These are phyloP conservation scores for Alexandromys fortis DNA, from an alignment of 2,113 vertebrate genomes.

Conservation along the genomic window DNA sequence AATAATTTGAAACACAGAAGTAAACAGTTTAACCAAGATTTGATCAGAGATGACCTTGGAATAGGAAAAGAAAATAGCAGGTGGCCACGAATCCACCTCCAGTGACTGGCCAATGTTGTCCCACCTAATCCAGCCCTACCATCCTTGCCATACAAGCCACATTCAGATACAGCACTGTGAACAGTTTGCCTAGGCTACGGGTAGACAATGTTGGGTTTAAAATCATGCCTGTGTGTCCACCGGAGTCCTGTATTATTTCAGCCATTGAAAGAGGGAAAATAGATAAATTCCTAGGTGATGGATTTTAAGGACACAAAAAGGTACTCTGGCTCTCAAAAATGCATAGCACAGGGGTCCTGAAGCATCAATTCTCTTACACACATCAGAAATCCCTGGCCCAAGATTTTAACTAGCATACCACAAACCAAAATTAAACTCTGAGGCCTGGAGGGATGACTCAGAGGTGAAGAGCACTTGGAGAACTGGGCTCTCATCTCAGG, in stretches of 20 bases:
- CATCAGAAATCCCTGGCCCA: background rate
- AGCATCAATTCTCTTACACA: background rate
- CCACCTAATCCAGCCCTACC: background rate
- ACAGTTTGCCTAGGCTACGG: background rate
- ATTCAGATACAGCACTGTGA: background rate
- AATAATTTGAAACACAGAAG: background rate
- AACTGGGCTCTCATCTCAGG: background rate
- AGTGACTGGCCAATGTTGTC: fast-evolving
- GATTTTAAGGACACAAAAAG: background rate
- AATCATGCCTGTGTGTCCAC: background rate
- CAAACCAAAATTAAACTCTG: background rate
- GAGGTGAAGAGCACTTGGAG: background rate
- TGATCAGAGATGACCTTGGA: background rate
- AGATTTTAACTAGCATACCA: background rate
- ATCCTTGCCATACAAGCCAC: background rate
- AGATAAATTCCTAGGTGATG: background rate
- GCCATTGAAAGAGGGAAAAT: background rate
- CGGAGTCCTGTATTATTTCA: background rate
- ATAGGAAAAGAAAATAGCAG: background rate
- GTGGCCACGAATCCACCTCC: too few relatives aligned
- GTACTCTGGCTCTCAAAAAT: background rate
- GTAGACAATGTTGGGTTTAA: background rate
- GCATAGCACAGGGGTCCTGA: background rate
- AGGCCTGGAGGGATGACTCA: background rate
- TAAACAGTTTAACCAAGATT: background rate